phyloP scores from a whole-genome alignment of 2,797 vertebrate species.

The Helicolenus hilgendorfi region DNA sequence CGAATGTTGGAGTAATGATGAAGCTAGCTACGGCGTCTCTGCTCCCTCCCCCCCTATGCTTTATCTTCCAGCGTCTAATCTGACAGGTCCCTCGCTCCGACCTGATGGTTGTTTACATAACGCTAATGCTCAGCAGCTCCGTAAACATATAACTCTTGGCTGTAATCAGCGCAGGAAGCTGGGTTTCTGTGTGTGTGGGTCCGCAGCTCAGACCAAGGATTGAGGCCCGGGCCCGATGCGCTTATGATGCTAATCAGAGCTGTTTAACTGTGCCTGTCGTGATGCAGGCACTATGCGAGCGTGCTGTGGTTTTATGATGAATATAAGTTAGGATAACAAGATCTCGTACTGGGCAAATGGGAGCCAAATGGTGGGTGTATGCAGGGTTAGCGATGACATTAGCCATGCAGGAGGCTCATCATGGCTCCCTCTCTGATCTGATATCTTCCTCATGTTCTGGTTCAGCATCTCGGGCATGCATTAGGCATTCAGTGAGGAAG shows the following conservation, averaged over 20 bases:
- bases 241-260: slow-evolving; percentile 88
- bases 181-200: slow-evolving; percentile 56
- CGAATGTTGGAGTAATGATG: slow-evolving; percentile 81
- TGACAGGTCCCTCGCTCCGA: slow-evolving; percentile 83
- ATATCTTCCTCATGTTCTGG: slow-evolving; percentile 86
- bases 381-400: slow-evolving; percentile 75
- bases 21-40: slow-evolving; percentile 58
- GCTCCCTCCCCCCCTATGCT: slow-evolving; percentile 50
- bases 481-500: slow-evolving; percentile 63
- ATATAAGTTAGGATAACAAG: slow-evolving; percentile 88
- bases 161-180: slow-evolving; percentile 79
- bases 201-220: slow-evolving; percentile 50
- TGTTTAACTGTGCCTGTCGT: slow-evolving; percentile 84
- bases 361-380: slow-evolving; percentile 78
- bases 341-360: slow-evolving; percentile 79
- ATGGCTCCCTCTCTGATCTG: slow-evolving; percentile 61
- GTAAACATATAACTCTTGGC: slow-evolving; percentile 83
- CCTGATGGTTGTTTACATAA: slow-evolving; percentile 84
- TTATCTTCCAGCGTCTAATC: slow-evolving; percentile 81
- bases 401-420: slow-evolving; percentile 82
- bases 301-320: slow-evolving; percentile 87
- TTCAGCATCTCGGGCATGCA: slow-evolving; percentile 76
- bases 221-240: slow-evolving; percentile 63
- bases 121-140: slow-evolving; percentile 80
- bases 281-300: slow-evolving; percentile 72